A percentile compares a stretch with the other conserved stretches of the same genome.
These are phyloP conservation scores for Cryptus armator DNA, from an alignment of 2,888 invertebrate species.

Conservation along the genomic window DNA sequence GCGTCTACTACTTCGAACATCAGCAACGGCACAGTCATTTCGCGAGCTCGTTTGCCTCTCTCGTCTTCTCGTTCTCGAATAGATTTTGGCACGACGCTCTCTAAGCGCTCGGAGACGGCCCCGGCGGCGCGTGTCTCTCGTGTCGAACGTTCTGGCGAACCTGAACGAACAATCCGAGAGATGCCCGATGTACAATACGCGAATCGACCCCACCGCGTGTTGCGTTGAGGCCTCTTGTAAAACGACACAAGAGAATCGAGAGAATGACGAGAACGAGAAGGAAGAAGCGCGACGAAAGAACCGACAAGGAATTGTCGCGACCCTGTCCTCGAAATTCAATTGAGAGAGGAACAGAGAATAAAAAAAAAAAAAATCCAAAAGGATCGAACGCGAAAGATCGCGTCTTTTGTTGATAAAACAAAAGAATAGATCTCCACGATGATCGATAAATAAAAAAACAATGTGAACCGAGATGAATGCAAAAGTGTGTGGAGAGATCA, in stretches of 20 bases:
- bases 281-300: slow-evolving; percentile 61
- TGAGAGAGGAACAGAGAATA: slow-evolving; percentile 13
- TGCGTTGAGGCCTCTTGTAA: slow-evolving; percentile 51
- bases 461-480: slow-evolving; percentile 15
- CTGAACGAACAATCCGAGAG: slow-evolving; percentile 59
- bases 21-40: slow-evolving; percentile 51
- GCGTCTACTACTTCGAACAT: slow-evolving; percentile 47
- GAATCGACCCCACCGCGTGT: slow-evolving; percentile 19
- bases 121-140: slow-evolving; percentile 41
- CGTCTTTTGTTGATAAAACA: neutral
- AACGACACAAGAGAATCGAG: slow-evolving; percentile 59
- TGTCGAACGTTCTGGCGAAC: slow-evolving; percentile 61
- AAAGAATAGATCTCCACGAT: neutral
- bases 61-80: slow-evolving; percentile 64
- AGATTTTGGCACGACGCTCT: slow-evolving; percentile 66
- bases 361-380: neutral
- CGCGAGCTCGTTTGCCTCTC: slow-evolving; percentile 48
- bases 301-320: slow-evolving; percentile 22
- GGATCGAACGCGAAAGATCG: neutral
- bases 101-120: slow-evolving; percentile 8
- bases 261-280: slow-evolving; percentile 59
- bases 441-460: neutral
- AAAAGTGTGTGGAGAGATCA: slow-evolving; percentile 29
- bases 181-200: slow-evolving; percentile 40
- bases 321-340: slow-evolving; percentile 39